Conservation (phyloP, 2,888 invertebrate species). For the Sussaba pulchella region DNA sequence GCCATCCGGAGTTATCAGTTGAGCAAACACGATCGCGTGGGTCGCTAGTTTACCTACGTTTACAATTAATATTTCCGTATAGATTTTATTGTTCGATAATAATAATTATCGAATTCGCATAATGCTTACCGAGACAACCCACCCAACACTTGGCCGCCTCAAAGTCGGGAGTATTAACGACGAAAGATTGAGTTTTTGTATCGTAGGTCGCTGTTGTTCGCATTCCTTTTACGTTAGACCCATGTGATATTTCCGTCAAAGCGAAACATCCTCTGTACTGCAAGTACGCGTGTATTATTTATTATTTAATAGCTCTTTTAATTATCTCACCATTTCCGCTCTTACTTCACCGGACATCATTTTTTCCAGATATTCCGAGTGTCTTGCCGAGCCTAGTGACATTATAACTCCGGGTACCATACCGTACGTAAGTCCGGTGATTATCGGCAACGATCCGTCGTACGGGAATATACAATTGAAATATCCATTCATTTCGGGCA, state of each 20-base stretch:
- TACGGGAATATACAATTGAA: conserved; percentile 78
- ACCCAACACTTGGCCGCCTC: conserved; percentile 99
- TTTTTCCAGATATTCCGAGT: conserved; percentile 80
- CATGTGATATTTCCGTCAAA: conserved; percentile 97
- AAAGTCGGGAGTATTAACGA: conserved; percentile 96
- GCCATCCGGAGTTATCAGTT: conserved; percentile 92
- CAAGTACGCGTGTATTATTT: neutral
- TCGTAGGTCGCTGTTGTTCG: conserved; percentile 96
- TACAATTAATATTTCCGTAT: conserved; percentile 43
- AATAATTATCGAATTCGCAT: too few species aligned
- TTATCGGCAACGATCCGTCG: conserved; percentile 81
- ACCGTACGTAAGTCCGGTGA: conserved; percentile 81
- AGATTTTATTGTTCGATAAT: too few species aligned
- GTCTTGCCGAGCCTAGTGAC: conserved; percentile 85
- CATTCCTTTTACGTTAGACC: conserved; percentile 96
- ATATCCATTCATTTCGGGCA: conserved; percentile 61
- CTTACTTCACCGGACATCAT: conserved; percentile 80
- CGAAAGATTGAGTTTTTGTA: conserved; percentile 90
- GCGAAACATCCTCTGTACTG: conserved; percentile 93
- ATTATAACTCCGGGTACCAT: conserved; percentile 85
- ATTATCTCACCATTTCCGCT: conserved; percentile 21
- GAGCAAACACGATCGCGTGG: conserved; percentile 95
- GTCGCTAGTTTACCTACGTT: conserved; percentile 91
- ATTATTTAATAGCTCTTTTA: neutral
- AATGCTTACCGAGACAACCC: conserved; percentile 93